Evolutionary conservation across 2,113 vertebrate species (phyloP).

Genomic region (Eurystomus gularis): DNA sequence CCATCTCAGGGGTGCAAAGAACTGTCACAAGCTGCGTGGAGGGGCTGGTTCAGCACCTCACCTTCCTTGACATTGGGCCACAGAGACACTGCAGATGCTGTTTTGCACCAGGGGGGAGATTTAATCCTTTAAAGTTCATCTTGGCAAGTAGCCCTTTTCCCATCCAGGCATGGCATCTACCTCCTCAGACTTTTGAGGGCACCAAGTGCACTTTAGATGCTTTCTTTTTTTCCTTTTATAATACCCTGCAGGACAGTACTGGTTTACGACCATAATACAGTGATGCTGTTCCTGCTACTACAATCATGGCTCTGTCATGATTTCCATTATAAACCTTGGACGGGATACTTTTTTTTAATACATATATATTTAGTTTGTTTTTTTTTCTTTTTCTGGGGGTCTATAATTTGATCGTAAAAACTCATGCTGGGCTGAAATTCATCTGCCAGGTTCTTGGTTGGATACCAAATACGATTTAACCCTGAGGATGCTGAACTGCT

Average conservation of each 20-base stretch:
- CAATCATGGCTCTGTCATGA: not conserved
- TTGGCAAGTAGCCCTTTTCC: not conserved
- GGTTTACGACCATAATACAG: not conserved
- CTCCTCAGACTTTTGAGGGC: not conserved
- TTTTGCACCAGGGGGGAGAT: not conserved
- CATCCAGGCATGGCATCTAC: not conserved
- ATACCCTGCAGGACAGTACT: not conserved
- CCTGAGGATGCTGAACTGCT: not conserved
- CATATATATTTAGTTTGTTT: no score
- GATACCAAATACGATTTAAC: conserved; percentile 10
- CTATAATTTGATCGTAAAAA: conserved; percentile 25
- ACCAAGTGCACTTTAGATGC: not conserved
- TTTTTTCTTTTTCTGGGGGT: not conserved
- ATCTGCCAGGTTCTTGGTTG: conserved; percentile 1
- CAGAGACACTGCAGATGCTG: rapidly evolving
- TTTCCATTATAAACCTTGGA: conserved; percentile 19
- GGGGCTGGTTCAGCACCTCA: not conserved
- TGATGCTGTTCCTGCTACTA: conserved; percentile 20
- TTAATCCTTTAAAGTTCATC: not conserved
- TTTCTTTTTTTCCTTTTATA: not conserved
- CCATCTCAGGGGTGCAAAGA: not conserved
- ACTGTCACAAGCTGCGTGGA: not conserved
- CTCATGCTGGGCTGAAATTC: conserved; percentile 19
- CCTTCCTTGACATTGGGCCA: rapidly evolving
- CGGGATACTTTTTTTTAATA: not conserved